Evolutionary conservation across 2,113 vertebrate species (phyloP).

Genomic region (Tragulus kanchil): DNA sequence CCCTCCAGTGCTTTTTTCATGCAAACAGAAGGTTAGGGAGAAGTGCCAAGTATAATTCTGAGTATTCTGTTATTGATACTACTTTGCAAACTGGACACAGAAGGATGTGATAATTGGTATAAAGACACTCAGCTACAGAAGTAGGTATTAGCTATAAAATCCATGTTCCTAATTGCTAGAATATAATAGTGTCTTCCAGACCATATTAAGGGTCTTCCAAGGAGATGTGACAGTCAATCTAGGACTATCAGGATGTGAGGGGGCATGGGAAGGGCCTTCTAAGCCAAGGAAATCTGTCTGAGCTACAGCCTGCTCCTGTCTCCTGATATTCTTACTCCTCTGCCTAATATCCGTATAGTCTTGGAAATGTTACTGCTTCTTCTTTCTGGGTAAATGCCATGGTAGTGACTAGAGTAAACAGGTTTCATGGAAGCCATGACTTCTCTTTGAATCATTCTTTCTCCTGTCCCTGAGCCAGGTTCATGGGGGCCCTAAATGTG

Average conservation of each 20-base stretch:
- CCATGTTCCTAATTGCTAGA: background rate
- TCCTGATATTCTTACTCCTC: background rate
- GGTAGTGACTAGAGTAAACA: background rate
- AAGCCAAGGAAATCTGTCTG: background rate
- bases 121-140: background rate
- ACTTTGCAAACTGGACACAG: conserved; percentile 10
- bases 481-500: background rate
- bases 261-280: background rate
- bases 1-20: background rate
- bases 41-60: background rate
- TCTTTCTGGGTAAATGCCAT: conserved; percentile 68
- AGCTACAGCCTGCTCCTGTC: background rate
- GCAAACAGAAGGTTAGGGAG: background rate
- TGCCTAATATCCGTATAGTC: conserved; percentile 55
- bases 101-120: background rate
- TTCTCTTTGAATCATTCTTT: background rate
- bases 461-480: conserved; percentile 53
- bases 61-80: background rate
- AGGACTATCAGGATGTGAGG: background rate
- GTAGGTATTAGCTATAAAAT: background rate
- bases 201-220: background rate
- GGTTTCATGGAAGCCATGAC: background rate
- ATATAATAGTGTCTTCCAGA: background rate
- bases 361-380: conserved; percentile 64
- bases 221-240: background rate